These are phyloP conservation scores for Heliopora coerulea DNA, from an alignment of 92 coral and sea anemone genomes.

Conservation along the genomic window DNA sequence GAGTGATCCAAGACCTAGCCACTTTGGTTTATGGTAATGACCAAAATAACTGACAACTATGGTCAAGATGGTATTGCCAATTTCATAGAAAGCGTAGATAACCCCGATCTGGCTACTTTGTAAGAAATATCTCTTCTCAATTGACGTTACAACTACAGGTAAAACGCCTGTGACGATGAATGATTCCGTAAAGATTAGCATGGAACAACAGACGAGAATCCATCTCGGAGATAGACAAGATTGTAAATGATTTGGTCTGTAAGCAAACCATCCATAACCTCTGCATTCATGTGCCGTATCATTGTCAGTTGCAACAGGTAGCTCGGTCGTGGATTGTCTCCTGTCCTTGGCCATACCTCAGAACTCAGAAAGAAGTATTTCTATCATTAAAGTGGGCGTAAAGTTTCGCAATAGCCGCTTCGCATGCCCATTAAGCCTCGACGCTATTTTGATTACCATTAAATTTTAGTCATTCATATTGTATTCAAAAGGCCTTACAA, in stretches of 20 bases:
- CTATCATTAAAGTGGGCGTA: too few relatives aligned
- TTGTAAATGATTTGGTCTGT: conserved; percentile 69
- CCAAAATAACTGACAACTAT: conserved; percentile 87
- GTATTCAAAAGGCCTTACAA: too few relatives aligned
- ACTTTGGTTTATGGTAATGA: conserved; percentile 87
- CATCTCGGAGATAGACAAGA: conserved; percentile 72
- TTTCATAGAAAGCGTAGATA: conserved; percentile 70
- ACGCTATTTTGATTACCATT: too few relatives aligned
- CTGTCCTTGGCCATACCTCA: background rate
- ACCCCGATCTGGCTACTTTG: conserved; percentile 78
- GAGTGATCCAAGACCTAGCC: conserved; percentile 89
- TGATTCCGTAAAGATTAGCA: conserved; percentile 72
- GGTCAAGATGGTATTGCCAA: conserved; percentile 80
- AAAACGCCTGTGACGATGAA: conserved; percentile 85
- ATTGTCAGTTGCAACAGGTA: background rate
- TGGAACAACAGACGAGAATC: conserved; percentile 80
- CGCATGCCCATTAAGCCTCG: too few relatives aligned
- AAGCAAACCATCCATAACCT: conserved; percentile 57
- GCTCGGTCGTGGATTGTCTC: background rate
- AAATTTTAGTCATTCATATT: too few relatives aligned
- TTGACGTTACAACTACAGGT: conserved; percentile 82
- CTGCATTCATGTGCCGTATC: background rate
- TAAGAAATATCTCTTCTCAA: conserved; percentile 79
- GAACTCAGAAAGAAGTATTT: too few relatives aligned
- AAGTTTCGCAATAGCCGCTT: too few relatives aligned